Evolutionary conservation across 2,888 invertebrate genomes (phyloP).

Genomic region (Drosophila austrosaltans): DNA sequence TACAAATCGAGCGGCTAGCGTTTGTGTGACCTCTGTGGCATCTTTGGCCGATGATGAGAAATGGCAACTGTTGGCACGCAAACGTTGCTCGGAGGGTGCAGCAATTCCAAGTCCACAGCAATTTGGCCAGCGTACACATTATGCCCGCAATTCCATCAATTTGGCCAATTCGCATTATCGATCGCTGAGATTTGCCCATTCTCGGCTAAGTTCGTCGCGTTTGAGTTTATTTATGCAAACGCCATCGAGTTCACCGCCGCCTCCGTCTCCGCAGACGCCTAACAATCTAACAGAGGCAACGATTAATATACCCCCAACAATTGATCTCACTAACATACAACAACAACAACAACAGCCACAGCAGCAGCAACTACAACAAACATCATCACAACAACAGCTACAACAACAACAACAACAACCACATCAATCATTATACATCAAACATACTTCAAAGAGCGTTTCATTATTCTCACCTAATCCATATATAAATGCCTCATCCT

Average conservation of each 20-base stretch:
- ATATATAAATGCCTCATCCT: slow-evolving; percentile 63
- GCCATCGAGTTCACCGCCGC: slow-evolving; percentile 27
- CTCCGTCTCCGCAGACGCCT: slow-evolving; percentile 18
- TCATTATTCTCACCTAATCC: slow-evolving; percentile 74
- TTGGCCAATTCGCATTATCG: slow-evolving; percentile 82
- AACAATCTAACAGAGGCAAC: slow-evolving; percentile 40
- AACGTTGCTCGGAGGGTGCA: slow-evolving; percentile 81
- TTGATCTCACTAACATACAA: slow-evolving; percentile 55
- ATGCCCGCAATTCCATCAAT: slow-evolving; percentile 82
- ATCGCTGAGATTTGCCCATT: slow-evolving; percentile 82
- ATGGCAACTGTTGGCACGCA: slow-evolving; percentile 82
- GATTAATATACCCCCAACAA: slow-evolving; percentile 37
- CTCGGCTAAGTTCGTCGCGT: slow-evolving; percentile 81
- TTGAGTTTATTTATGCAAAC: slow-evolving; percentile 81
- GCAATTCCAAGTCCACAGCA: slow-evolving; percentile 58
- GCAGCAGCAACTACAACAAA: slow-evolving; percentile 44
- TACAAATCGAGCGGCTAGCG: slow-evolving; percentile 81
- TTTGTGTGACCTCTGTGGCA: slow-evolving; percentile 66
- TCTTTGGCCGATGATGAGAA: slow-evolving; percentile 82
- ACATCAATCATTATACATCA: slow-evolving; percentile 70
- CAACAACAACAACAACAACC: slow-evolving; percentile 52
- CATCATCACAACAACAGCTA: slow-evolving; percentile 35
- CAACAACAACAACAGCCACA: slow-evolving; percentile 33
- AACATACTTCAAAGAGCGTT: slow-evolving; percentile 69
- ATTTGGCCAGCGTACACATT: slow-evolving; percentile 79